These are phyloP conservation scores for Rhyzopertha dominica DNA, from an alignment of 1,140 invertebrate genomes.

Conservation along the genomic window DNA sequence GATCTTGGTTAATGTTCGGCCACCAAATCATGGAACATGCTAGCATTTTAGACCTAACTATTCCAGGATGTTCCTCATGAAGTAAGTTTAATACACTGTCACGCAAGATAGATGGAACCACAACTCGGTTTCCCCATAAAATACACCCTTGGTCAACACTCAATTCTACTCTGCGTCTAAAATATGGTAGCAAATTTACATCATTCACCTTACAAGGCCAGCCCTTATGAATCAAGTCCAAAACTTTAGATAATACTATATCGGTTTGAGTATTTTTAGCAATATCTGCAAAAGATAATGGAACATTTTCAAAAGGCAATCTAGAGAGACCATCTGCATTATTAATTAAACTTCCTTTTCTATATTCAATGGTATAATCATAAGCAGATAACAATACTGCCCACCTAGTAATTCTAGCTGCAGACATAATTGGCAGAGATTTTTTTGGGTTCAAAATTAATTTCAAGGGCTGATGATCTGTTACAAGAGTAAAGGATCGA, in stretches of 20 bases:
- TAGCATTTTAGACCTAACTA: slow-evolving; percentile 26
- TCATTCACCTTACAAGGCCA: slow-evolving; percentile 9
- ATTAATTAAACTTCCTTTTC: slow-evolving; percentile 6
- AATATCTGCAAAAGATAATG: slow-evolving; percentile 9
- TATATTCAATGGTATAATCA: slow-evolving; percentile 23
- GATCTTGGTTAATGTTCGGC: slow-evolving; percentile 23
- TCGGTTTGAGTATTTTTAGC: slow-evolving; percentile 14
- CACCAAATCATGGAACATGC: slow-evolving; percentile 23
- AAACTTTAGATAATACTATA: slow-evolving; percentile 17
- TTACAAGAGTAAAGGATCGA: slow-evolving; percentile 18
- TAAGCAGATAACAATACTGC: slow-evolving; percentile 19
- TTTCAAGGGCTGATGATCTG: slow-evolving; percentile 18
- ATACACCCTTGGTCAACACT: slow-evolving; percentile 15
- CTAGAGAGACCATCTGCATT: slow-evolving; percentile 23
- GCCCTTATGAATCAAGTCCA: slow-evolving; percentile 12
- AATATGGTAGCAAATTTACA: slow-evolving; percentile 14
- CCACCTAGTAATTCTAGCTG: slow-evolving; percentile 16
- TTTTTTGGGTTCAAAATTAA: slow-evolving; percentile 22
- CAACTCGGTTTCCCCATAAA: slow-evolving; percentile 15
- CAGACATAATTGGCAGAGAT: slow-evolving; percentile 10
- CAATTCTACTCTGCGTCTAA: slow-evolving; percentile 20
- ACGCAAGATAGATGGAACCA: slow-evolving; percentile 19
- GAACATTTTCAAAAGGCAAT: slow-evolving; percentile 13
- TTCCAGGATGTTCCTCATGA: slow-evolving; percentile 27
- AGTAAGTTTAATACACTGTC: slow-evolving; percentile 20